Percentiles rank a stretch among this genome's conserved stretches.
phyloP scores from a whole-genome alignment of 2,113 vertebrate species.

The Periophthalmus modestus region DNA sequence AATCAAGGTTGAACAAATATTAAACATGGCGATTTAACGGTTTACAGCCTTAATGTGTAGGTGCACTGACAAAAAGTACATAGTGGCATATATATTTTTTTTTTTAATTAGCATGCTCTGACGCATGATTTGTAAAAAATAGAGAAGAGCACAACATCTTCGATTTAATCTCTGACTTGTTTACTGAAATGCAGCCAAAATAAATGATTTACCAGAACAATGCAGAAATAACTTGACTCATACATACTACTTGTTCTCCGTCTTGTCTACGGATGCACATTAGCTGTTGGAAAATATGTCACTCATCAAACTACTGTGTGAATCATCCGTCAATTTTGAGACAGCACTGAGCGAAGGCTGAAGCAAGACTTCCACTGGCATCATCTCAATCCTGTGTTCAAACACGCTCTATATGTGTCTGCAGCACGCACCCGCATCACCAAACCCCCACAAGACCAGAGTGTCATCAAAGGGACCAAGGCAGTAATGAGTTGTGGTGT shows the following conservation, averaged over 20 bases:
- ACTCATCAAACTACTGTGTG: not conserved
- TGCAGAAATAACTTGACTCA: constrained; percentile 23
- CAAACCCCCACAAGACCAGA: constrained; percentile 90
- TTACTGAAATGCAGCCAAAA: constrained; percentile 8
- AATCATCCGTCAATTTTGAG: constrained; percentile 27
- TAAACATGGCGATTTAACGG: too few relatives aligned
- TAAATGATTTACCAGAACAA: constrained; percentile 16
- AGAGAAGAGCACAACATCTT: not conserved
- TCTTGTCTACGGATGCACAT: constrained; percentile 32
- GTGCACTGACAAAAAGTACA: not conserved
- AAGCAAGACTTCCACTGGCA: constrained; percentile 4
- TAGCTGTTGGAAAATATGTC: constrained; percentile 11
- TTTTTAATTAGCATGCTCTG: not conserved
- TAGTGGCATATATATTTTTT: not conserved
- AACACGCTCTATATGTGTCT: constrained; percentile 42
- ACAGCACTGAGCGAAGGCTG: constrained; percentile 39
- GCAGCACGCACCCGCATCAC: constrained; percentile 94
- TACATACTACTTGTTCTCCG: not conserved
- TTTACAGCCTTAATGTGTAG: not conserved
- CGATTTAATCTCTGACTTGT: constrained; percentile 17
- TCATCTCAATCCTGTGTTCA: constrained; percentile 34
- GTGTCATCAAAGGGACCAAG: constrained; percentile 97
- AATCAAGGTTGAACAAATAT: not conserved
- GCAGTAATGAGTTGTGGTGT: constrained; percentile 93
- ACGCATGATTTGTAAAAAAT: not conserved